phyloP scores from a whole-genome alignment of 2,797 vertebrate genomes.

The Coregonus sp. region DNA sequence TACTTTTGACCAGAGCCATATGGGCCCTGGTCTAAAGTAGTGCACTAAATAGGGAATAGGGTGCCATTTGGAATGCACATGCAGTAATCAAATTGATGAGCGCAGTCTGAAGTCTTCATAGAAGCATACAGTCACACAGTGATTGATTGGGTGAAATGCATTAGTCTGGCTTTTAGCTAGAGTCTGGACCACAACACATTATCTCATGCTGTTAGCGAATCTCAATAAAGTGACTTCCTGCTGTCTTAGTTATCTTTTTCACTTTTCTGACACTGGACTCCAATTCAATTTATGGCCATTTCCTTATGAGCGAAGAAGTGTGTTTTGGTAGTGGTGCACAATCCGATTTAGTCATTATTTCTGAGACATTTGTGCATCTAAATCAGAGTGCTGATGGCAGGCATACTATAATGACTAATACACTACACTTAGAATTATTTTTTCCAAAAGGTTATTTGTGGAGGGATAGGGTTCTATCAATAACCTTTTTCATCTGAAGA shows the following conservation, averaged over 20 bases:
- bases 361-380: not conserved
- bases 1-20: too few relatives aligned
- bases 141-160: constrained; percentile 7
- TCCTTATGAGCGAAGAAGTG: not conserved
- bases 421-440: too few relatives aligned
- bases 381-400: not conserved
- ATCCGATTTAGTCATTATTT: not conserved
- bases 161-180: constrained; percentile 24
- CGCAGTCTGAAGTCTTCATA: constrained; percentile 15
- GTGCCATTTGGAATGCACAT: not conserved
- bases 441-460: too few relatives aligned
- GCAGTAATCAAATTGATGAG: not conserved
- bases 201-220: constrained; percentile 25
- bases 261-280: constrained; percentile 19
- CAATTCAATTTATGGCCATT: constrained; percentile 9
- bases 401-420: too few relatives aligned
- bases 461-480: too few relatives aligned
- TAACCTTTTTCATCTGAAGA: too few relatives aligned
- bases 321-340: not conserved
- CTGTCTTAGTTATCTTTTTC: constrained; percentile 23
- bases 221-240: constrained; percentile 19
- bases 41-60: not conserved
- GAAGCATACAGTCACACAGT: constrained; percentile 8
- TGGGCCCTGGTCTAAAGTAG: too few relatives aligned
- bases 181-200: constrained; percentile 23